Evolutionary conservation across 2,797 vertebrate species (phyloP).

Genomic region (Crocodylus rhombifer): DNA sequence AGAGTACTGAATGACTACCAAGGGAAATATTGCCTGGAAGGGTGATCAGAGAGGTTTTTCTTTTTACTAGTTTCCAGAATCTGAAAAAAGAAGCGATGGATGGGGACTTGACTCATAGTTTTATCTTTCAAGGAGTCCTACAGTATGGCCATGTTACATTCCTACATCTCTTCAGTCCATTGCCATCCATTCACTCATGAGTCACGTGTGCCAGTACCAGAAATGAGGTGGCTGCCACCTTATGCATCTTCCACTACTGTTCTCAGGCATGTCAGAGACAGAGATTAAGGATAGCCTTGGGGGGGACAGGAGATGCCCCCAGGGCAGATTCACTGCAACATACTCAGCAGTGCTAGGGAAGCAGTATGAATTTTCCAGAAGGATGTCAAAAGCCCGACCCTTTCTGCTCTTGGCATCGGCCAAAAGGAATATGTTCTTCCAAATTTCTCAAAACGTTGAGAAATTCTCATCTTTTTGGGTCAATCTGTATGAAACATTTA

Average conservation of each 20-base stretch:
- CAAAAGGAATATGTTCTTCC: not conserved
- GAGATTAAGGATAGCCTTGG: no score
- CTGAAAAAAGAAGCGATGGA: not conserved
- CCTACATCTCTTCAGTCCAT: no score
- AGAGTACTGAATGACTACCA: not conserved
- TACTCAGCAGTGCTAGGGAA: no score
- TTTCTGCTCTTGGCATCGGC: rapidly evolving
- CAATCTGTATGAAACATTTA: not conserved
- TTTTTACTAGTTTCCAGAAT: not conserved
- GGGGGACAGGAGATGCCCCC: no score
- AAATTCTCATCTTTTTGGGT: not conserved
- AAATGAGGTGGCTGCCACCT: no score
- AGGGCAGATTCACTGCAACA: no score
- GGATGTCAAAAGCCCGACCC: not conserved
- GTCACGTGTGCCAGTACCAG: no score
- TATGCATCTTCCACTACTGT: no score
- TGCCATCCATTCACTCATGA: no score
- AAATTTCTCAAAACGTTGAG: not conserved
- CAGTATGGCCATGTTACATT: no score
- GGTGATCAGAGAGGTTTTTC: not conserved
- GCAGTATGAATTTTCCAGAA: no score
- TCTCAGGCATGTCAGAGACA: no score
- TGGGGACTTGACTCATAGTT: not conserved
- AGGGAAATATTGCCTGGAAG: not conserved
- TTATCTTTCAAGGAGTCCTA: not conserved